A percentile compares a stretch with the other conserved stretches of the same genome.
Evolutionary conservation across 2,113 vertebrate genomes (phyloP).

Genomic region (Pogona vitticeps): DNA sequence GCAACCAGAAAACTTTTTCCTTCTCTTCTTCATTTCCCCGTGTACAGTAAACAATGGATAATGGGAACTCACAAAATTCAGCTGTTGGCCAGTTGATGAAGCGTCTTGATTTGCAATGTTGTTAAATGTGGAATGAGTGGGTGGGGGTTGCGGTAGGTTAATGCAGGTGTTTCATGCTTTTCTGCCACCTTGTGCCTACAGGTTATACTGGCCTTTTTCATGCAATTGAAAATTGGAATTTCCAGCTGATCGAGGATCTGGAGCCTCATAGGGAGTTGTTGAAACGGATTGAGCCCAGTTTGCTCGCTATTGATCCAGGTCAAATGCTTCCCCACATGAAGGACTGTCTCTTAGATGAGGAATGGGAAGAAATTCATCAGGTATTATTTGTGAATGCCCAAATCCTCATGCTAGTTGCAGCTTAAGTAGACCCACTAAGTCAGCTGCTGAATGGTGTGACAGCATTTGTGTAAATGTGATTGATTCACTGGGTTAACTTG

Average conservation of each 20-base stretch:
- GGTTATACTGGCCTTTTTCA: conserved; percentile 68
- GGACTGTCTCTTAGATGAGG: conserved; percentile 56
- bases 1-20: background rate
- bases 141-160: no score
- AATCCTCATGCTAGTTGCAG: no score
- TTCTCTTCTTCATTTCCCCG: background rate
- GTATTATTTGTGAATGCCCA: conserved; percentile 41
- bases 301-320: conserved; percentile 53
- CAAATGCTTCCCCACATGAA: conserved; percentile 38
- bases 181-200: conserved; percentile 33
- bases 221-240: conserved; percentile 68
- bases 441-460: no score
- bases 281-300: conserved; percentile 55
- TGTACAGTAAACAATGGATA: background rate
- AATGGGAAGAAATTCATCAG: conserved; percentile 68
- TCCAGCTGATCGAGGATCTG: conserved; percentile 60
- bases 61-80: background rate
- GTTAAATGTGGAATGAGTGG: background rate
- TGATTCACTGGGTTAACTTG: no score
- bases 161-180: background rate
- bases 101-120: background rate
- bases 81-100: background rate
- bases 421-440: no score
- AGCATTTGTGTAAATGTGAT: no score
- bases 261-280: conserved; percentile 54